Evolutionary conservation across 2,888 invertebrate genomes (phyloP).

Genomic region (Lasioglossum figueresi): DNA sequence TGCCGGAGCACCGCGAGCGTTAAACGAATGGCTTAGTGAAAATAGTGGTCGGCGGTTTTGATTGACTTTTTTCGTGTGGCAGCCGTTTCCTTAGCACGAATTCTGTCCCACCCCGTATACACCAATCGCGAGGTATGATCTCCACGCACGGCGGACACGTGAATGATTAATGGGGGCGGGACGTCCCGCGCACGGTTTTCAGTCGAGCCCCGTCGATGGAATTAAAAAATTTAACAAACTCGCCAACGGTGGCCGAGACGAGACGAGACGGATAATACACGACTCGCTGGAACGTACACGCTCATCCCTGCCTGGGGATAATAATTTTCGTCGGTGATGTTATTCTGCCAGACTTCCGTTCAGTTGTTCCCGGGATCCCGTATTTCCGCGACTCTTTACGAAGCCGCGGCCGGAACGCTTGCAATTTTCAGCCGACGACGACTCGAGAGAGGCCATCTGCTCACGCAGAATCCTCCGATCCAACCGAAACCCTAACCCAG

Average conservation of each 20-base stretch:
- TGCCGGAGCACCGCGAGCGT: background rate
- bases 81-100: background rate
- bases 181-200: constrained; percentile 44
- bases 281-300: constrained; percentile 13
- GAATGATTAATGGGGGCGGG: constrained; percentile 64
- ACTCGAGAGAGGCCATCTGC: constrained; percentile 25
- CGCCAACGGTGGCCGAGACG: constrained; percentile 47
- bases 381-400: constrained; percentile 44
- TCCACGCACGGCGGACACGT: constrained; percentile 50
- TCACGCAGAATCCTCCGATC: constrained; percentile 6
- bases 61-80: background rate
- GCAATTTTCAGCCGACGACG: constrained; percentile 38
- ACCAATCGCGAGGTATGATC: constrained; percentile 62
- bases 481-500: background rate
- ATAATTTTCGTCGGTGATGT: constrained; percentile 62
- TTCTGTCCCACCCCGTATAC: constrained; percentile 24
- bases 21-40: background rate
- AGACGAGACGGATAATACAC: constrained; percentile 48
- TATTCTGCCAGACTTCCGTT: constrained; percentile 35
- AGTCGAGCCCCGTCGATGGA: constrained; percentile 48
- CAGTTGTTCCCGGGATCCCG: constrained; percentile 34
- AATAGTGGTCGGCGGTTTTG: background rate
- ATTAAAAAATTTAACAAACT: constrained; percentile 68
- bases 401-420: background rate
- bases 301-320: constrained; percentile 38